Evolutionary conservation across 2,888 invertebrate genomes (phyloP), one percentile per base, ranked within the genome.

Genomic region (Macropis europaea): DNA sequence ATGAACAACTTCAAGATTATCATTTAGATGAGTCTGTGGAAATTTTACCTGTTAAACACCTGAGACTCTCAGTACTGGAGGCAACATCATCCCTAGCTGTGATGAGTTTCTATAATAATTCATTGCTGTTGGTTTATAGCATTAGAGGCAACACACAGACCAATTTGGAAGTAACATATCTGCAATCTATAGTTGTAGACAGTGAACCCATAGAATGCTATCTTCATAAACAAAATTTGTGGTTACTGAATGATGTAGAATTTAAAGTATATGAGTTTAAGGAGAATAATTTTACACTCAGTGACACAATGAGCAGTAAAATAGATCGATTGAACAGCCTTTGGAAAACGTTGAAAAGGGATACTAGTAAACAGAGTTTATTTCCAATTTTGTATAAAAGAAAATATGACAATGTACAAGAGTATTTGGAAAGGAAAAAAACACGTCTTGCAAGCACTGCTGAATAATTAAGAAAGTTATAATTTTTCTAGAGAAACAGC

Each of bases 351-450:
- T 42, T 84, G 11, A 83, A 82, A 59, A 82, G 53, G 52, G 78
- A 77, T 68, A 76, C 63, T 4, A 74, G 74, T 34, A 76, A 76
- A 24, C 81, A 77, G 57, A 82, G 82, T 59, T 76, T 88, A 54
- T 82, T 87, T 73, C 88, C 82, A 45, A 83, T 93, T 59, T 92
- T 95, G 81, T 96, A 95, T 83, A 96, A 96, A 89, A 93, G 95
- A 82, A 95, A 94, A 84, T 95, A 93, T 91, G 95, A 96, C 88
- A 95, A 95, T 91, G 93, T 95, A 6, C 94, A 94, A 86, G 95
- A 95, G 82, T 96, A 96, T 90, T 92, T 94, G 84, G 94, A 95
- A 88, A 92, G 94, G 76, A 96, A 96, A 87, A 95, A 93, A 84
- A 92, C 92, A 79, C 92, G 96, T 82, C 60, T 79, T 34, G 54